Evolutionary conservation across 2,113 vertebrate genomes (phyloP).

Genomic region (Syngnathus floridae): DNA sequence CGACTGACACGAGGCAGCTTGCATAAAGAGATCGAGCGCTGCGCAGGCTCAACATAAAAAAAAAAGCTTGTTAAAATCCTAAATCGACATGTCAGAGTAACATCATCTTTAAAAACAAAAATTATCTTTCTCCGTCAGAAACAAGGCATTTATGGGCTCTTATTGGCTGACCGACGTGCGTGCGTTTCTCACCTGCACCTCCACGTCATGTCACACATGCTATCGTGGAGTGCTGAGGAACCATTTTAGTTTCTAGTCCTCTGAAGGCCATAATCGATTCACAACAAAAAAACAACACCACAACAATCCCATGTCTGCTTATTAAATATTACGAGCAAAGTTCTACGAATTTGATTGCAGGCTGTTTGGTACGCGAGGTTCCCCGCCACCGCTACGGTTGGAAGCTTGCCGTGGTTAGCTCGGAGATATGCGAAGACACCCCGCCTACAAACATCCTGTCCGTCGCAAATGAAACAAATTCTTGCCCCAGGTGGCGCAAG

Average conservation of each 20-base stretch:
- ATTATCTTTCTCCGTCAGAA: slow-evolving; percentile 30
- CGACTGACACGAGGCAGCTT: background rate
- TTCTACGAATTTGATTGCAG: background rate
- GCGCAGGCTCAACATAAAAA: slow-evolving; percentile 16
- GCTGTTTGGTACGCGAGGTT: background rate
- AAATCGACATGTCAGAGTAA: slow-evolving; percentile 7
- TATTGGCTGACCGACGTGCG: slow-evolving; percentile 32
- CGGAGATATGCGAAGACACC: slow-evolving; percentile 19
- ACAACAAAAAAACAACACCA: background rate
- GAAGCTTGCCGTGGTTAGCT: slow-evolving; percentile 12
- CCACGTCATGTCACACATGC: background rate
- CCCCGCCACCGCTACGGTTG: background rate
- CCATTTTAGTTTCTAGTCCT: background rate
- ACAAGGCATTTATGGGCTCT: slow-evolving; percentile 51
- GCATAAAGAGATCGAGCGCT: slow-evolving; percentile 29
- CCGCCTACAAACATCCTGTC: slow-evolving; percentile 6
- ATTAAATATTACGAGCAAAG: background rate
- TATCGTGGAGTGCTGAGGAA: slow-evolving; percentile 2
- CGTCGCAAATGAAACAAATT: background rate
- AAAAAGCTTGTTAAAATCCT: slow-evolving; percentile 21
- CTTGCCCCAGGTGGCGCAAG: slow-evolving; percentile 48
- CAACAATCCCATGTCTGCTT: background rate
- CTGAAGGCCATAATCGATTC: background rate
- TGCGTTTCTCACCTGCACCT: slow-evolving; percentile 5
- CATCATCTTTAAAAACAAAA: slow-evolving; percentile 20